Percentiles rank a stretch among this genome's conserved stretches.
These are phyloP conservation scores for Antrozous pallidus DNA, from an alignment of 2,797 vertebrate species.

Conservation along the genomic window DNA sequence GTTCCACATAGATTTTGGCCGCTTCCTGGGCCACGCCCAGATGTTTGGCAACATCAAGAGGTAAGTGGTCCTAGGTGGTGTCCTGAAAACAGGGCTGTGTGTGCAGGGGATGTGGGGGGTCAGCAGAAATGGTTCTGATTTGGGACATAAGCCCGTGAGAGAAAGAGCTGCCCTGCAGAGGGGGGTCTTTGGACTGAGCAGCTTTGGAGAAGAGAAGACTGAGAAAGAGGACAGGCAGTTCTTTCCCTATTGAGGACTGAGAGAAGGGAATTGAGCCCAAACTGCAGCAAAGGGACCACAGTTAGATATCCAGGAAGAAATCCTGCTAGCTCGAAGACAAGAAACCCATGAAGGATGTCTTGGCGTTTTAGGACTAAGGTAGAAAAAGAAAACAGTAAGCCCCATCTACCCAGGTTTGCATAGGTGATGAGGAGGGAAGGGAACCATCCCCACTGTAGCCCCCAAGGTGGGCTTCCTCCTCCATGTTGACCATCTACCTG, in stretches of 20 bases:
- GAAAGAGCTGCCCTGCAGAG: background rate
- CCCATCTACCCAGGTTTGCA: background rate
- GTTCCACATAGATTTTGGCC: constrained; percentile 98
- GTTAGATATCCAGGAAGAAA: background rate
- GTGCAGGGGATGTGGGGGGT: background rate
- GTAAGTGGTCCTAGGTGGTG: constrained; percentile 83
- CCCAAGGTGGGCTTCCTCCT: background rate
- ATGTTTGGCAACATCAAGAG: constrained; percentile 99
- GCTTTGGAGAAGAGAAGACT: background rate
- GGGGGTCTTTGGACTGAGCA: background rate
- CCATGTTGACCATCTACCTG: constrained; percentile 15
- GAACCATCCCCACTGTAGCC: background rate
- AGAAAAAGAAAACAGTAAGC: background rate
- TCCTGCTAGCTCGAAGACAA: background rate
- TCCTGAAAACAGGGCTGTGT: background rate
- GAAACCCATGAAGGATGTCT: background rate
- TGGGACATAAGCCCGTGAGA: background rate
- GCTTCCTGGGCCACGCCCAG: constrained; percentile 96
- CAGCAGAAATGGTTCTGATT: background rate
- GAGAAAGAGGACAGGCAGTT: background rate
- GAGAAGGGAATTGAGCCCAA: background rate
- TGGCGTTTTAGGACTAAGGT: background rate
- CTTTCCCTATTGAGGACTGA: background rate
- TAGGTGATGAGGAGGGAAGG: background rate
- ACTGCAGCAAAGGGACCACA: background rate